These are phyloP conservation scores for Pantelozetes paolii DNA, from an alignment of 2,888 invertebrate genomes.

Conservation along the genomic window DNA sequence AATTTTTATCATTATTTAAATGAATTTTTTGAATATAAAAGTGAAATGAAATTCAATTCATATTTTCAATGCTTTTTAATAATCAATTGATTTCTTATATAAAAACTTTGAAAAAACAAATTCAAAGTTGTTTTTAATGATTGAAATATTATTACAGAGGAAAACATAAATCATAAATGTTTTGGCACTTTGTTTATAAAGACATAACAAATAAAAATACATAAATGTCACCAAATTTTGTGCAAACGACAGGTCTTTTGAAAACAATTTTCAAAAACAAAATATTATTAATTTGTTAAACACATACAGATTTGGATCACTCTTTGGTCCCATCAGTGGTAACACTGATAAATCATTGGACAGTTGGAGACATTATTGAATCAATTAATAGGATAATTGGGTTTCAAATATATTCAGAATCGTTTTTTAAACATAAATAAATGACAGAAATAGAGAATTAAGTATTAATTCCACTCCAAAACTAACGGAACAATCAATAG, in stretches of 20 bases:
- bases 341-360: not conserved
- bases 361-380: not conserved
- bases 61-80: no score
- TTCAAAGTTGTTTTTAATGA: not conserved
- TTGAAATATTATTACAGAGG: not conserved
- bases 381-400: not conserved
- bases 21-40: no score
- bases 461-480: slow-evolving; percentile 29
- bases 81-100: not conserved
- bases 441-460: slow-evolving; percentile 8
- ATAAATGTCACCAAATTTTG: not conserved
- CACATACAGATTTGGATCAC: not conserved
- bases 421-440: not conserved
- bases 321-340: not conserved
- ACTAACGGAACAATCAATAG: slow-evolving; percentile 25
- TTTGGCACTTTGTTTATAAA: slow-evolving; percentile 11
- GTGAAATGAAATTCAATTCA: no score
- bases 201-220: not conserved
- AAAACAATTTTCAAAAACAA: not conserved
- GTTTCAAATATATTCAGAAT: not conserved
- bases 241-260: not conserved
- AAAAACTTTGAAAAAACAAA: not conserved
- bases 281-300: not conserved
- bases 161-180: slow-evolving; percentile 8
- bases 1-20: no score